These are phyloP conservation scores for Agrochola macilenta DNA, from an alignment of 2,888 invertebrate species.

Conservation along the genomic window DNA sequence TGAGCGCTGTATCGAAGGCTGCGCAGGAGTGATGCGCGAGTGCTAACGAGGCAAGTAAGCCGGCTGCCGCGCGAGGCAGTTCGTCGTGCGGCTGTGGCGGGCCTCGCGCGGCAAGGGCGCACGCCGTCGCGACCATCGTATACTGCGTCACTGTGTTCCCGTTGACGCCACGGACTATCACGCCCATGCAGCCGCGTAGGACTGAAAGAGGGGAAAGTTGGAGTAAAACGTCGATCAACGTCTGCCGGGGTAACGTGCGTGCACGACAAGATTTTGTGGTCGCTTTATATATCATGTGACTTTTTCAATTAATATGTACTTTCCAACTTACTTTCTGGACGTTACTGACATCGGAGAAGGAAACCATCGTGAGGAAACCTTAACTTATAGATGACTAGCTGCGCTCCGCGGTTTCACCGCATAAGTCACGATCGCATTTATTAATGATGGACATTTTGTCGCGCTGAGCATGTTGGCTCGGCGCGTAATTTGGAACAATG, in stretches of 20 bases:
- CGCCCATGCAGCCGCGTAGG: conserved; percentile 83
- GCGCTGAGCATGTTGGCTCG: background rate
- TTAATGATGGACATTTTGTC: background rate
- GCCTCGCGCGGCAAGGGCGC: conserved; percentile 93
- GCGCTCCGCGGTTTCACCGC: too few species aligned
- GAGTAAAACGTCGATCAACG: background rate
- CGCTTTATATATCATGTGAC: background rate
- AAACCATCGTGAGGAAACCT: background rate
- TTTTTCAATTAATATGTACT: background rate
- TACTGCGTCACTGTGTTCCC: conserved; percentile 90
- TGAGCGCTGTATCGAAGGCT: conserved; percentile 91
- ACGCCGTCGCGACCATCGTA: conserved; percentile 91
- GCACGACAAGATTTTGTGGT: background rate
- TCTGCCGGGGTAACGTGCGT: background rate
- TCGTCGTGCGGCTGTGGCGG: conserved; percentile 93
- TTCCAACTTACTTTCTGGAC: background rate
- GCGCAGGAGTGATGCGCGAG: conserved; percentile 90
- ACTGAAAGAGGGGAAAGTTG: conserved; percentile 65
- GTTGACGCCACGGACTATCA: conserved; percentile 82
- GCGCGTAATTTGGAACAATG: background rate
- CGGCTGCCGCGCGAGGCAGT: conserved; percentile 92
- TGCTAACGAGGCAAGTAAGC: conserved; percentile 92
- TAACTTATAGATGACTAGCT: too few species aligned
- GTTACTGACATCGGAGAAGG: background rate
- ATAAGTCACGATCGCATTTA: too few species aligned